phyloP scores from a whole-genome alignment of 2,113 vertebrate genomes.

The Excalfactoria chinensis region DNA sequence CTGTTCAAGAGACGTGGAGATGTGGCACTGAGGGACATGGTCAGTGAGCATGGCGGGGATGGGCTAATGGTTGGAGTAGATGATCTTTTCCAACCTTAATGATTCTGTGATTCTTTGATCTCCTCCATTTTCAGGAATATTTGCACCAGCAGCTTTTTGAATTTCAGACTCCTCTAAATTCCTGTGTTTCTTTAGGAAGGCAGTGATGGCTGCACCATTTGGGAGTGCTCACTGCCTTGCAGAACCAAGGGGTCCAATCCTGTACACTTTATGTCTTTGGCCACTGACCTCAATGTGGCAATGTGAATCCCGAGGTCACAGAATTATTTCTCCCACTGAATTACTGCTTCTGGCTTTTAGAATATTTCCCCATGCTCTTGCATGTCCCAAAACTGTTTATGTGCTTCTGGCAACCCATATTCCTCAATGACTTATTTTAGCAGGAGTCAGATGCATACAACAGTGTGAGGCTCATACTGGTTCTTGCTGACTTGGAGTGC shows the following conservation, averaged over 20 bases:
- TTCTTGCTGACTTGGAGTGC: background rate
- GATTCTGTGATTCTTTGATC: too few species aligned
- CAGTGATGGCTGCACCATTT: fast-evolving
- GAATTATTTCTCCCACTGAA: background rate
- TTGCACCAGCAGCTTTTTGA: background rate
- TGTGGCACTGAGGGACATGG: too few species aligned
- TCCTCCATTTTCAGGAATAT: background rate
- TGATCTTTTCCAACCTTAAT: too few species aligned
- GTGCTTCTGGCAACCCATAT: background rate
- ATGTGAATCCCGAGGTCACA: background rate
- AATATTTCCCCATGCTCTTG: fast-evolving
- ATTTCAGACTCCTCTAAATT: background rate
- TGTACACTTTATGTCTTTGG: fast-evolving
- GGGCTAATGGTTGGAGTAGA: too few species aligned
- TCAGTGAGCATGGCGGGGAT: too few species aligned
- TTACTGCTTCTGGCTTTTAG: background rate
- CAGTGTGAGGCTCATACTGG: background rate
- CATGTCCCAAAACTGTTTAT: background rate
- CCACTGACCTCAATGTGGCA: background rate
- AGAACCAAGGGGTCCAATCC: background rate
- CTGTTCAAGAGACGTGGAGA: too few species aligned
- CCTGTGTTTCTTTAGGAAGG: background rate
- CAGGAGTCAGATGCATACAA: background rate
- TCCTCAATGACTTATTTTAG: constrained; percentile 31
- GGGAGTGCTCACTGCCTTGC: background rate